Evolutionary conservation across 2,888 invertebrate genomes (phyloP), one percentile per base, ranked within the genome.

Genomic region (Tetheella fluctuosa): DNA sequence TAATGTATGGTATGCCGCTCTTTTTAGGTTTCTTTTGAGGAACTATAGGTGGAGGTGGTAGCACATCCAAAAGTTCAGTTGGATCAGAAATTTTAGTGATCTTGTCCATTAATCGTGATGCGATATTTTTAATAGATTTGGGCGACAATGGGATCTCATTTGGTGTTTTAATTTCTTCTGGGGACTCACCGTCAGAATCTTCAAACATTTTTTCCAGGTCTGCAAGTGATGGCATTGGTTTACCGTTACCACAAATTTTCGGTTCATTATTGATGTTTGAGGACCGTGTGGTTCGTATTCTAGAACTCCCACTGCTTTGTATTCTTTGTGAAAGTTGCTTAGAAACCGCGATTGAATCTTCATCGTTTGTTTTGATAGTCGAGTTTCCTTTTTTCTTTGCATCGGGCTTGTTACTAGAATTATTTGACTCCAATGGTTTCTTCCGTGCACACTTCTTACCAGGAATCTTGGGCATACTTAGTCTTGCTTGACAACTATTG

Each of bases 171-270:
- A 25, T 6, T 15, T 54, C 48, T 25, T 54, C 58, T 23, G 53
- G 8, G 1, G 53, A n/a, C 12, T 53, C 68, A 23, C 76, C 78
- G 58, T 79, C 79, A 56, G 79, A 74, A 59, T 78, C 75, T 23
- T 75, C 76, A 70, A 61, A 85, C 73, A 80, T 73, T 66, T 74
- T 75, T 56, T 84, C 76, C 13, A 85, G 68, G 5, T 83, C 83
- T 0, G 76, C 59, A 52, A 84, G 60, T 2, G 79, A 73, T 20
- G 84, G 85, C 75, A 84, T 70, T 7, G 73, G 76, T 63, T 71
- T 83, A 4, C 77, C 71, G 62, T 80, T 82, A 4, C 66, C 60
- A 57, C 72, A 76, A 3, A 77, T 15, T 54, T 70, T 77, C 4
- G 63, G 56, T 23, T 64, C 65, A 57, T 64, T 58, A 54, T 59